Percentiles rank a stretch among this genome's conserved stretches.
These are phyloP conservation scores for Pseudococcus longispinus DNA, from an alignment of 2,888 invertebrate genomes.

Conservation along the genomic window DNA sequence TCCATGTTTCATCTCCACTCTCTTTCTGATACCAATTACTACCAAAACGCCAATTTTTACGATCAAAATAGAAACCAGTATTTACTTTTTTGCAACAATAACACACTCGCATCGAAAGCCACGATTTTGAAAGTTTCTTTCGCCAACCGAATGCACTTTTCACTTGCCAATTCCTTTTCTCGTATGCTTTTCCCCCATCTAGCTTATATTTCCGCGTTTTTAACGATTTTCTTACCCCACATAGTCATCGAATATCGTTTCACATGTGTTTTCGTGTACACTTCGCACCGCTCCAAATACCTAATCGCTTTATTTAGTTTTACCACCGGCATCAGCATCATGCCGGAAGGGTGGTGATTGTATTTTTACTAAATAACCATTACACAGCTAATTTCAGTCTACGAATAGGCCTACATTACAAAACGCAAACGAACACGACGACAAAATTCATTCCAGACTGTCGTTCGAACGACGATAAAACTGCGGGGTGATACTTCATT, in stretches of 20 bases:
- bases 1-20: neutral
- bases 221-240: slow-evolving; percentile 44
- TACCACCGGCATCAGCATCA: neutral
- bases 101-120: neutral
- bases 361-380: neutral
- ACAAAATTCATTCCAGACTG: neutral
- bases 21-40: neutral
- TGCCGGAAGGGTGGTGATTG: slow-evolving; percentile 23
- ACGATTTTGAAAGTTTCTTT: slow-evolving; percentile 2
- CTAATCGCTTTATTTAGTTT: neutral
- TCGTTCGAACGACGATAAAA: neutral
- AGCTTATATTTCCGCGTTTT: neutral
- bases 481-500: neutral
- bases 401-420: neutral
- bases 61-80: neutral
- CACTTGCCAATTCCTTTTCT: neutral
- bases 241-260: neutral
- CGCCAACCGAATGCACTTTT: neutral
- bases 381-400: neutral
- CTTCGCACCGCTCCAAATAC: neutral
- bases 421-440: neutral
- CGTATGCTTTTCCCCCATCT: neutral
- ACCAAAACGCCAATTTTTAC: neutral
- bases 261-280: slow-evolving; percentile 8
- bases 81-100: neutral